phyloP scores from a whole-genome alignment of 2,113 vertebrate species.

The Smithornis capensis region DNA sequence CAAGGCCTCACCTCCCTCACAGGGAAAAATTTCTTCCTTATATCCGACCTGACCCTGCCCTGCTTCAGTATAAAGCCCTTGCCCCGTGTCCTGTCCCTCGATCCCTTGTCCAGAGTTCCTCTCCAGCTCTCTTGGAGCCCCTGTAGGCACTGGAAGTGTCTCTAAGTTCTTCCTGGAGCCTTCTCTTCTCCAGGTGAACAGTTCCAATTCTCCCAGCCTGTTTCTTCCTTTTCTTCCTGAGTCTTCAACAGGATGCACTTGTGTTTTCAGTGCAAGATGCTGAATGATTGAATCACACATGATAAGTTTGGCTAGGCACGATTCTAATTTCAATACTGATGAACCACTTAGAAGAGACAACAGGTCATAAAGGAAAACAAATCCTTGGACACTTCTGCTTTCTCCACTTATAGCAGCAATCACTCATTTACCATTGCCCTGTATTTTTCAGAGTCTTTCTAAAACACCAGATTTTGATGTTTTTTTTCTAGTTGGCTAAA shows the following conservation, averaged over 20 bases:
- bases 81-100: accelerated
- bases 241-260: background rate
- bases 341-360: background rate
- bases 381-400: background rate
- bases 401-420: background rate
- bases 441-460: background rate
- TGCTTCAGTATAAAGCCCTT: background rate
- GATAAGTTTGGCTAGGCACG: background rate
- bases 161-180: background rate
- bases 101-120: background rate
- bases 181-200: background rate
- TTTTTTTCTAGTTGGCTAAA: background rate
- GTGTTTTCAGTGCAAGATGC: background rate
- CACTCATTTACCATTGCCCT: background rate
- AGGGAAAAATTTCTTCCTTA: background rate
- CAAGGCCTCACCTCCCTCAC: accelerated
- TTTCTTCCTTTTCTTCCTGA: background rate
- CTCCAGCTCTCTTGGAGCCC: background rate
- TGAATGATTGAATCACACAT: background rate
- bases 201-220: accelerated
- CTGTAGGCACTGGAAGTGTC: accelerated
- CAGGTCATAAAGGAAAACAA: accelerated
- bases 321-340: background rate
- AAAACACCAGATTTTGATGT: background rate
- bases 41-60: background rate